phyloP scores from a whole-genome alignment of 2,888 invertebrate species.

The Spisula subtruncata region DNA sequence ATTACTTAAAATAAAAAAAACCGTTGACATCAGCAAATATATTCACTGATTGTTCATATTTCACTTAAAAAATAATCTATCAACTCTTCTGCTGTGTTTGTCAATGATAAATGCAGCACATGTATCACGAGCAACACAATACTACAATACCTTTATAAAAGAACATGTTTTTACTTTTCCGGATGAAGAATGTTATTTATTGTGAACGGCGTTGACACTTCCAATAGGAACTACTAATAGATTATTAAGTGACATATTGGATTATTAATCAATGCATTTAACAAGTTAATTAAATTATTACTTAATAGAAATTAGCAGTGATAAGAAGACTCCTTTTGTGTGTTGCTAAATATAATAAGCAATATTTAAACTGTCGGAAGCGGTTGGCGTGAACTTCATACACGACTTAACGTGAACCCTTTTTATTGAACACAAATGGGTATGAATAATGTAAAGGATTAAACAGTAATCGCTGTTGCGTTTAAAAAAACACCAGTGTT shows the following conservation, averaged over 20 bases:
- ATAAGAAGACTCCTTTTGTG: not conserved
- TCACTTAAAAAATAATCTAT: no score
- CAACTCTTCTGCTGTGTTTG: no score
- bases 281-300: slow-evolving; percentile 10
- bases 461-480: no score
- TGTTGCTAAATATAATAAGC: not conserved
- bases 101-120: no score
- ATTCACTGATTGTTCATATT: no score
- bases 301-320: not conserved
- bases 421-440: no score
- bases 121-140: no score
- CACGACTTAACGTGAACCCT: not conserved
- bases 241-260: not conserved
- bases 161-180: not conserved
- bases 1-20: no score
- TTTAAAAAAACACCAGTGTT: no score
- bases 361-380: not conserved
- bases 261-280: not conserved
- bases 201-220: not conserved
- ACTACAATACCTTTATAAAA: no score
- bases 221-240: not conserved
- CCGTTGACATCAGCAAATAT: no score
- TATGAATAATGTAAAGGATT: no score
- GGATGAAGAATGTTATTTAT: not conserved
- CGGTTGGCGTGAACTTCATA: not conserved